Conservation (phyloP, 2,888 invertebrate species). For the Villa cingulata region DNA sequence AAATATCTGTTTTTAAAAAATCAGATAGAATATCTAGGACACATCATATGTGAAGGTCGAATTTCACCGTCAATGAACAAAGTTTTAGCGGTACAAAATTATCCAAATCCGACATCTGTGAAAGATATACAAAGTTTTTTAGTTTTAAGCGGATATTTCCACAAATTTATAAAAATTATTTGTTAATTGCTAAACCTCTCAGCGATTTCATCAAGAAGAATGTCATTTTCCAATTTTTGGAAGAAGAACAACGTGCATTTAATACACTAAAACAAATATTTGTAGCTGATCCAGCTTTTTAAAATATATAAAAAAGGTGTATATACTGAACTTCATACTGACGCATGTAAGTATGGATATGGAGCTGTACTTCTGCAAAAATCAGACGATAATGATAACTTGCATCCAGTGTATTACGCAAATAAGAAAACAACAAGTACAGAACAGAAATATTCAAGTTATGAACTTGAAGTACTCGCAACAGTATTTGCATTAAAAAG, state of each 20-base stretch:
- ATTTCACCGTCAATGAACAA: constrained; percentile 5
- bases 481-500: background rate
- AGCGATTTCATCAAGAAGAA: background rate
- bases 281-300: constrained; percentile 16
- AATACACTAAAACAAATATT: constrained; percentile 9
- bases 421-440: background rate
- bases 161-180: constrained; percentile 1
- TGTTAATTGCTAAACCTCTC: constrained; percentile 5
- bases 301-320: constrained; percentile 17
- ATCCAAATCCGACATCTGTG: background rate
- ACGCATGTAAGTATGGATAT: constrained; percentile 19
- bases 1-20: constrained; percentile 17
- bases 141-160: constrained; percentile 3
- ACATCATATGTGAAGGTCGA: background rate
- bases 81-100: constrained; percentile 4
- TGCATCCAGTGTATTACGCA: constrained; percentile 9
- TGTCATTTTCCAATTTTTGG: constrained; percentile 8
- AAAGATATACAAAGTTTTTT: constrained; percentile 13
- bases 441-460: background rate
- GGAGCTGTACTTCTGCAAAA: constrained; percentile 18
- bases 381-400: constrained; percentile 1
- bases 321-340: constrained; percentile 21
- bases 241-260: constrained; percentile 21
- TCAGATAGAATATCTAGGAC: constrained; percentile 7
- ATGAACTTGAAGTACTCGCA: constrained; percentile 8